These are phyloP conservation scores for Sebastes aleutianus DNA, from an alignment of 2,797 vertebrate species.

Conservation along the genomic window DNA sequence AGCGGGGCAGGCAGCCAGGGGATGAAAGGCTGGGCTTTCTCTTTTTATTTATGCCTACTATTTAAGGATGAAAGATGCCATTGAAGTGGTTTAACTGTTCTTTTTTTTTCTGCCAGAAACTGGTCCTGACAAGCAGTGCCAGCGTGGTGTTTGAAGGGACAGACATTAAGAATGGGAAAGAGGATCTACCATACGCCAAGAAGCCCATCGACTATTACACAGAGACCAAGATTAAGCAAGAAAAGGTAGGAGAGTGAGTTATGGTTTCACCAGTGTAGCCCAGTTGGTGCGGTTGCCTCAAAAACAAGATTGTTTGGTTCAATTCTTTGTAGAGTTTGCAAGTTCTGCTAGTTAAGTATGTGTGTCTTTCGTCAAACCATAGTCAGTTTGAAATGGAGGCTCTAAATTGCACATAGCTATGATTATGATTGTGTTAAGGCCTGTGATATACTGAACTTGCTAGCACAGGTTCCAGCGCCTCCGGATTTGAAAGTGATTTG, in stretches of 20 bases:
- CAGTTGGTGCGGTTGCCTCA: not conserved
- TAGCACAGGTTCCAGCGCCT: not conserved
- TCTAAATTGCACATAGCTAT: not conserved
- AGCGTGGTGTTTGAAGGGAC: slow-evolving; percentile 95
- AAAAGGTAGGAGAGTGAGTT: slow-evolving; percentile 82
- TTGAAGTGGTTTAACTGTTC: not conserved
- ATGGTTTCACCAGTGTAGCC: not conserved
- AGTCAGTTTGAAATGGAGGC: not conserved
- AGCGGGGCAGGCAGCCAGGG: not conserved
- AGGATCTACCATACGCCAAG: slow-evolving; percentile 92
- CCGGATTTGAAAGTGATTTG: not conserved
- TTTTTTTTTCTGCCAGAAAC: slow-evolving; percentile 79
- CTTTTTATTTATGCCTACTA: not conserved
- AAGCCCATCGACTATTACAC: slow-evolving; percentile 97
- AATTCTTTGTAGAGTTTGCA: not conserved
- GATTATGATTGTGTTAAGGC: not conserved
- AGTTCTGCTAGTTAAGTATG: not conserved
- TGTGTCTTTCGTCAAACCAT: not conserved
- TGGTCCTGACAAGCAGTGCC: slow-evolving; percentile 96
- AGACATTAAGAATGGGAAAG: slow-evolving; percentile 92
- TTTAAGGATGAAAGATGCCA: not conserved
- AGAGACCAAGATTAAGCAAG: slow-evolving; percentile 95
- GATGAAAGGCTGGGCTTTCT: not conserved
- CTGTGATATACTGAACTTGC: not conserved
- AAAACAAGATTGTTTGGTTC: not conserved